Evolutionary conservation across 2,797 vertebrate genomes (phyloP).

Genomic region (Cichlasoma orientale): DNA sequence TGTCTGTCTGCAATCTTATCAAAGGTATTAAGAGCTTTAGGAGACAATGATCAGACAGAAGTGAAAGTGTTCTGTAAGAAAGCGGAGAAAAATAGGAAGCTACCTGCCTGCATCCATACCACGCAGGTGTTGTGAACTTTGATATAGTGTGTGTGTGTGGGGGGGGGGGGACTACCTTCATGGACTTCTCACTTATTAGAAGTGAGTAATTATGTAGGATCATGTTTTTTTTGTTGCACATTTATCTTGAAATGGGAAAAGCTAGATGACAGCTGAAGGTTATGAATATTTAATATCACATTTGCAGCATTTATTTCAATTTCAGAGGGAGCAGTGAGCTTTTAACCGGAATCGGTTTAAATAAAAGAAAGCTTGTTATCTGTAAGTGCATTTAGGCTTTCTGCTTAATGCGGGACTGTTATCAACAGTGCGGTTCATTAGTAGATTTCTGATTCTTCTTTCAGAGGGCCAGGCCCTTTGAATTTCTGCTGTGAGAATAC

Average conservation of each 20-base stretch:
- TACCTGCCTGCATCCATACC: conserved; percentile 3
- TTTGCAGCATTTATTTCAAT: conserved; percentile 61
- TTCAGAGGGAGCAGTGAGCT: conserved; percentile 43
- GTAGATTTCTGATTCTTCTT: conserved; percentile 44
- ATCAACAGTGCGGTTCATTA: conserved; percentile 53
- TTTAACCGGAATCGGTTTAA: conserved; percentile 51
- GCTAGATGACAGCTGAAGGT: conserved; percentile 39
- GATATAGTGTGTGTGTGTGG: background rate
- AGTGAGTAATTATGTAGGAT: conserved; percentile 27
- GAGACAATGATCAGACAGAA: conserved; percentile 35
- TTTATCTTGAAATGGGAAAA: conserved; percentile 32
- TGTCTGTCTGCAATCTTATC: conserved; percentile 29
- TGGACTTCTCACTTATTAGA: conserved; percentile 3
- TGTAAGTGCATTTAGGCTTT: conserved; percentile 56
- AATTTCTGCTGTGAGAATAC: conserved; percentile 35
- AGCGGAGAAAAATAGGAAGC: conserved; percentile 8
- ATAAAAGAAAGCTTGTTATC: conserved; percentile 63
- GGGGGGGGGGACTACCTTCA: background rate
- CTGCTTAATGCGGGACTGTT: conserved; percentile 51
- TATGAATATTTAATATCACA: conserved; percentile 63
- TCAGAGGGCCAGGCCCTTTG: conserved; percentile 20
- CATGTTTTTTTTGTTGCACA: conserved; percentile 3
- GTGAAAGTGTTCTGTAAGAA: conserved; percentile 15
- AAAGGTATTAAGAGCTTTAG: conserved; percentile 26
- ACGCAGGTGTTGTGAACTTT: background rate